Conservation (phyloP, 1,140 invertebrate genomes). For the Drosophila sucinea region DNA sequence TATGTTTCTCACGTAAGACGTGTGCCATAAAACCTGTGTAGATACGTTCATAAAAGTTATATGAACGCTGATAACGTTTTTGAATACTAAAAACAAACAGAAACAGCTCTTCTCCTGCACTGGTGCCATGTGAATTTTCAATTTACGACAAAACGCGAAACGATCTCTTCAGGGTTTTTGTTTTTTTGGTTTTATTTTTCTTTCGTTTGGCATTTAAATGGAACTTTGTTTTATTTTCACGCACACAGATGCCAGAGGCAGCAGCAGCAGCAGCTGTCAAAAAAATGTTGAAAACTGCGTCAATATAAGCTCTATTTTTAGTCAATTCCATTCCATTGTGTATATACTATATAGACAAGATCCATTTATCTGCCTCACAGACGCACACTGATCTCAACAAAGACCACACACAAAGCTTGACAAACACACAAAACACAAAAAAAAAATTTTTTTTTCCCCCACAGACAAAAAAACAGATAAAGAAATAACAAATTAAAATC, state of each 20-base stretch:
- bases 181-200: slow-evolving; percentile 17
- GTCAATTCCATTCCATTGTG: slow-evolving; percentile 36
- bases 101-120: not conserved
- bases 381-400: not conserved
- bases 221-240: slow-evolving; percentile 49
- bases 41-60: slow-evolving; percentile 67
- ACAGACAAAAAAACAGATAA: slow-evolving; percentile 41
- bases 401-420: slow-evolving; percentile 31
- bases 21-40: slow-evolving; percentile 76
- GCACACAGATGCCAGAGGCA: slow-evolving; percentile 5
- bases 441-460: slow-evolving; percentile 37
- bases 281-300: slow-evolving; percentile 34
- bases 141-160: slow-evolving; percentile 14
- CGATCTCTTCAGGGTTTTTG: slow-evolving; percentile 14
- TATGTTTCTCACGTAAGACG: slow-evolving; percentile 71
- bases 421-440: not conserved
- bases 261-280: slow-evolving; percentile 44
- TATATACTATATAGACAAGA: not conserved
- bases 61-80: slow-evolving; percentile 51
- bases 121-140: slow-evolving; percentile 21
- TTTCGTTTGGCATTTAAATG: slow-evolving; percentile 51
- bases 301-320: slow-evolving; percentile 21
- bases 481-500: slow-evolving; percentile 54
- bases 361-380: not conserved
- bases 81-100: slow-evolving; percentile 56